phyloP scores from a whole-genome alignment of 2,113 vertebrate genomes.

The Erythrolamprus reginae region DNA sequence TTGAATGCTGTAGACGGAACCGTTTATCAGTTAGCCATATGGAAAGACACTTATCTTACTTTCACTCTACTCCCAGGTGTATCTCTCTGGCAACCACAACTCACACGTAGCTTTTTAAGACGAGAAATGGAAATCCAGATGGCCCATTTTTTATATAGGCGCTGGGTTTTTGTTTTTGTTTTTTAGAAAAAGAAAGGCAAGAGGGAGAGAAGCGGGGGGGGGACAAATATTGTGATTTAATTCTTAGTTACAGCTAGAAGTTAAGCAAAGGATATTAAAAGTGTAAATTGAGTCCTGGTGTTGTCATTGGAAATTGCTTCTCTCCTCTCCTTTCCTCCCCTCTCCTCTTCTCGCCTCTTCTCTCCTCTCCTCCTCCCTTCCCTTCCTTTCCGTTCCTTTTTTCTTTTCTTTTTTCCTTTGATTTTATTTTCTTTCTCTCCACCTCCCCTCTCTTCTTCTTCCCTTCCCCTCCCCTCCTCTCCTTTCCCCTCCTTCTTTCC shows the following conservation, averaged over 20 bases:
- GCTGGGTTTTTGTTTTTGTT: constrained; percentile 3
- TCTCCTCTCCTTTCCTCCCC: too few species aligned
- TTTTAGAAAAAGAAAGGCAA: constrained; percentile 18
- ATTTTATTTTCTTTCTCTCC: too few species aligned
- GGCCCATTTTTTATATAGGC: background rate
- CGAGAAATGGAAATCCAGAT: constrained; percentile 64
- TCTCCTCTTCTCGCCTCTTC: too few species aligned
- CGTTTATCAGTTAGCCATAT: constrained; percentile 66
- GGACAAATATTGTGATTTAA: constrained; percentile 42
- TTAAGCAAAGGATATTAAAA: constrained; percentile 39
- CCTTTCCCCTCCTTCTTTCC: too few species aligned
- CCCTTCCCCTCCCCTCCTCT: too few species aligned
- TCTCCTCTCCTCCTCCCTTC: too few species aligned
- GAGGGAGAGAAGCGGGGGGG: background rate
- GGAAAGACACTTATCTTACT: constrained; percentile 67
- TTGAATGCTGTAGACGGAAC: constrained; percentile 59
- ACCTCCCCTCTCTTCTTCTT: too few species aligned
- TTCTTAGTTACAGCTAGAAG: constrained; percentile 41
- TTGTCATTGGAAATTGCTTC: background rate
- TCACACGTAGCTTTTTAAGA: constrained; percentile 57
- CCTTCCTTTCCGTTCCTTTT: accelerated
- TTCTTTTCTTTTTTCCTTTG: accelerated
- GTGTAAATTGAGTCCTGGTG: constrained; percentile 14
- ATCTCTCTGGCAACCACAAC: constrained; percentile 61
- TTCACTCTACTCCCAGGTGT: constrained; percentile 60